Conservation (phyloP, 2,113 vertebrate species). For the Calidris pugnax region DNA sequence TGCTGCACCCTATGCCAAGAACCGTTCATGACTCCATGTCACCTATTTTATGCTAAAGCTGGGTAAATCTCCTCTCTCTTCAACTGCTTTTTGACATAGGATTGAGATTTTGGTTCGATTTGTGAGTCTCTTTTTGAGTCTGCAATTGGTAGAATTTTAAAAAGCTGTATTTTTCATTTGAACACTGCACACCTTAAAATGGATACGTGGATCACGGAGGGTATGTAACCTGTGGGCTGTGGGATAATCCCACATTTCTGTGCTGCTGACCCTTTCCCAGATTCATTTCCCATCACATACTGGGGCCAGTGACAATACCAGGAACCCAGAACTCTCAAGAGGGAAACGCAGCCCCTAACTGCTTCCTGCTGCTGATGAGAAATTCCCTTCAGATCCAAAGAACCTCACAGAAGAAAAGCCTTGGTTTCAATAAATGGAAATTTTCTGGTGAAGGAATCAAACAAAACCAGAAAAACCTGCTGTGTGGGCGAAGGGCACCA, state of each 20-base stretch:
- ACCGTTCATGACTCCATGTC: fast-evolving
- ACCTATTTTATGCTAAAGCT: neutral
- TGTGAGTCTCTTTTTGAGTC: neutral
- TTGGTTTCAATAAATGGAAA: neutral
- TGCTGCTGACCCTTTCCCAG: neutral
- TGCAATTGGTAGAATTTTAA: neutral
- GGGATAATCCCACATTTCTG: neutral
- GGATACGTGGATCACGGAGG: neutral
- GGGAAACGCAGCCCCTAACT: neutral
- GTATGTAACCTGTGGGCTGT: neutral
- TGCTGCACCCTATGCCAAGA: too few relatives aligned
- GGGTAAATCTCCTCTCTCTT: neutral
- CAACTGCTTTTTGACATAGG: neutral
- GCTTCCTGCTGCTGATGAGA: neutral
- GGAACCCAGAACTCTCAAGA: neutral
- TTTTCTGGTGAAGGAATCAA: neutral
- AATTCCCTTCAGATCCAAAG: neutral
- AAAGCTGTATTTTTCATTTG: neutral
- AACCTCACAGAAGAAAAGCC: neutral
- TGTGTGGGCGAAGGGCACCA: neutral
- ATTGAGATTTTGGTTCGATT: neutral
- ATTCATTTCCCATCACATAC: neutral
- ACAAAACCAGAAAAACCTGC: neutral
- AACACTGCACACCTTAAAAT: neutral
- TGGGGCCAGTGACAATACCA: too few relatives aligned